These are phyloP conservation scores for Drosophila auraria DNA, from an alignment of 1,140 invertebrate species.

Conservation along the genomic window DNA sequence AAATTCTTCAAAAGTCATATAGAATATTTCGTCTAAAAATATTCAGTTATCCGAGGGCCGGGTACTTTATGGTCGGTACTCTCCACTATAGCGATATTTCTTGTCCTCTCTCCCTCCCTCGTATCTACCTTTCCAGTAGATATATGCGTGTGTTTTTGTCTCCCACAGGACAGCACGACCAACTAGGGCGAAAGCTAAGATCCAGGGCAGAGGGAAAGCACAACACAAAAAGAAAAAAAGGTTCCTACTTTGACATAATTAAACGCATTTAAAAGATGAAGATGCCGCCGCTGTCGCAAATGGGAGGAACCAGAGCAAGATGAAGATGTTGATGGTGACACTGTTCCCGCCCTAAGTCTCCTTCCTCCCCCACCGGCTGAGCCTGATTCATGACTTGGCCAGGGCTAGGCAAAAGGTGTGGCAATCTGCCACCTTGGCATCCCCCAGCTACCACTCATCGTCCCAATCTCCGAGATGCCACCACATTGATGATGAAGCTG, in stretches of 20 bases:
- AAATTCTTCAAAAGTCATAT: too few species aligned
- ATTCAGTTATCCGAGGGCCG: too few species aligned
- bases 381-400: constrained; percentile 46
- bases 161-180: constrained; percentile 7
- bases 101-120: not conserved
- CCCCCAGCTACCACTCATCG: constrained; percentile 1
- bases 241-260: constrained; percentile 78
- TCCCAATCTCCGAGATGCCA: constrained; percentile 9
- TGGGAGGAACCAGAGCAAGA: constrained; percentile 32
- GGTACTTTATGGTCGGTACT: not conserved
- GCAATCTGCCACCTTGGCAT: constrained; percentile 30
- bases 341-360: not conserved
- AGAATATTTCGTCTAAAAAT: too few species aligned
- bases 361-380: constrained; percentile 3
- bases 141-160: constrained; percentile 10
- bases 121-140: constrained; percentile 7
- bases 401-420: constrained; percentile 50
- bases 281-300: constrained; percentile 59
- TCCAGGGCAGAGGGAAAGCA: constrained; percentile 2
- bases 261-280: constrained; percentile 83
- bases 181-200: not conserved
- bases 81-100: not conserved
- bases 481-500: constrained; percentile 69
- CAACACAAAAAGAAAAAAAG: constrained; percentile 26
- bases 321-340: constrained; percentile 44